Percentiles rank a stretch among this genome's conserved stretches.
Evolutionary conservation across 1,140 invertebrate species (phyloP).

Genomic region (Protaetia brevitarsis): DNA sequence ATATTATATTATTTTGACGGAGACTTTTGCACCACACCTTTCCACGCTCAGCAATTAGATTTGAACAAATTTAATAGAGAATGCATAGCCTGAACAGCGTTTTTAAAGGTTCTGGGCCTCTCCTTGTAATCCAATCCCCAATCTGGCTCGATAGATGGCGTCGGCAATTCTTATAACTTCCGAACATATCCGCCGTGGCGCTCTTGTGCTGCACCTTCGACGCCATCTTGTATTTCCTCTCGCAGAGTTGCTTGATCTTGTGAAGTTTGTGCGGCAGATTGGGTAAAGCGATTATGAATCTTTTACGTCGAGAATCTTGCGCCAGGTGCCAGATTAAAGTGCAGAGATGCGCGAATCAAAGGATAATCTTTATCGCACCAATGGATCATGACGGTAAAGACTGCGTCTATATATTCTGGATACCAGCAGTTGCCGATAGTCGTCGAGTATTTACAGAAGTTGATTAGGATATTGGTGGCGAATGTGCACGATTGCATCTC

Average conservation of each 20-base stretch:
- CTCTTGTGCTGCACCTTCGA: conserved; percentile 23
- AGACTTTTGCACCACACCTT: too few species aligned
- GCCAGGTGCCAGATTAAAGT: conserved; percentile 64
- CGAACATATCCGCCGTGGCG: conserved; percentile 34
- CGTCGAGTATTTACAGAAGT: conserved; percentile 49
- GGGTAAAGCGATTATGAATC: conserved; percentile 33
- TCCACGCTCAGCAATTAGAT: background rate
- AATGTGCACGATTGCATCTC: conserved; percentile 53
- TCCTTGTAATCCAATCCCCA: conserved; percentile 42
- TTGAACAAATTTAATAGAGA: background rate
- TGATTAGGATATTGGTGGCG: conserved; percentile 53
- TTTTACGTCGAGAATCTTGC: conserved; percentile 36
- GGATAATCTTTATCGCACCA: conserved; percentile 62
- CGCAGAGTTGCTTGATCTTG: conserved; percentile 36
- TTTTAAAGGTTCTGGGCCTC: conserved; percentile 39
- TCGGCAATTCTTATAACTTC: conserved; percentile 24
- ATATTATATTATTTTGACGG: too few species aligned
- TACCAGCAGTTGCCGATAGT: conserved; percentile 36
- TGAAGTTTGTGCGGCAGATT: conserved; percentile 34
- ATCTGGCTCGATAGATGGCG: conserved; percentile 37
- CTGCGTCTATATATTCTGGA: conserved; percentile 44
- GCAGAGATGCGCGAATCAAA: conserved; percentile 58
- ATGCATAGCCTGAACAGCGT: conserved; percentile 38
- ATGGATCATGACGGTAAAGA: conserved; percentile 56
- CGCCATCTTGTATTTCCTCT: conserved; percentile 43